Conservation (phyloP, 2,113 vertebrate genomes). For the Sinocyclocheilus anshuiensis region DNA sequence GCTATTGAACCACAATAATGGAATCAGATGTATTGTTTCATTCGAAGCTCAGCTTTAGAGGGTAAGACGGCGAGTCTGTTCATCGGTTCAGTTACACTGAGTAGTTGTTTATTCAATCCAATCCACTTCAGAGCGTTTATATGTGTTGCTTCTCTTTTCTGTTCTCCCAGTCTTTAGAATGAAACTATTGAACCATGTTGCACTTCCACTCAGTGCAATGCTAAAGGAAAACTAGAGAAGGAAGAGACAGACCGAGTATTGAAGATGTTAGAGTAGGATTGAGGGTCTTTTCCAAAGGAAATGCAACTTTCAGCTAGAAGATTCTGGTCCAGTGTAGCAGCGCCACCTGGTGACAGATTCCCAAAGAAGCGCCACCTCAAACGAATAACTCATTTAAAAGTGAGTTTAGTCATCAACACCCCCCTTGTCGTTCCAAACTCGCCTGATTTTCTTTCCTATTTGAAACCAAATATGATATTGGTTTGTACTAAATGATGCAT, state of each 20-base stretch:
- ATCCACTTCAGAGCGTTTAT: neutral
- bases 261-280: neutral
- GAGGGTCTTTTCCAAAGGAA: neutral
- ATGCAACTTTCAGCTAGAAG: neutral
- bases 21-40: conserved; percentile 25
- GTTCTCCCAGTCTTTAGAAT: neutral
- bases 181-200: conserved; percentile 3
- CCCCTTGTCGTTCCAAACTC: no score
- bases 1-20: conserved; percentile 14
- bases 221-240: neutral
- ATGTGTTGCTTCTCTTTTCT: conserved; percentile 6
- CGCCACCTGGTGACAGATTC: conserved; percentile 10
- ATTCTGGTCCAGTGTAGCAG: conserved; percentile 10
- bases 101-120: neutral
- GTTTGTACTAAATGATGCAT: neutral
- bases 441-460: no score
- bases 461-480: no score
- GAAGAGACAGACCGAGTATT: neutral
- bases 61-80: conserved; percentile 7
- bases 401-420: no score
- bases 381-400: neutral
- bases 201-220: neutral
- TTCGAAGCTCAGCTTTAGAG: neutral
- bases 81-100: conserved; percentile 27
- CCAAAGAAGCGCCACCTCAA: neutral